phyloP scores from a whole-genome alignment of 2,113 vertebrate genomes.

The Mobula birostris region DNA sequence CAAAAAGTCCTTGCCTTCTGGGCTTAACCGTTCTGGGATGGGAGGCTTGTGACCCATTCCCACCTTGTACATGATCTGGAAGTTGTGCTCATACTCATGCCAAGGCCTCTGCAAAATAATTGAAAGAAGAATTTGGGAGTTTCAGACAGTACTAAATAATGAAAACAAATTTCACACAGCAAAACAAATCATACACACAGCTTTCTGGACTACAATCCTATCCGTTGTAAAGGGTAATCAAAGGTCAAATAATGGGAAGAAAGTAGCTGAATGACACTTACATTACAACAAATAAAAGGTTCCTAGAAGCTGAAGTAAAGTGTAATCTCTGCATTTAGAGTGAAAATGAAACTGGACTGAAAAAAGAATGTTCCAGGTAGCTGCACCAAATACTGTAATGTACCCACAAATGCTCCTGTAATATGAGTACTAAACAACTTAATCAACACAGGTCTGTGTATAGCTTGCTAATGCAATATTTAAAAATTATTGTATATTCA shows the following conservation, averaged over 20 bases:
- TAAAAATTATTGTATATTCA: neutral
- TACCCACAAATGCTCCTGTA: neutral
- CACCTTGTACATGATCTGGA: conserved; percentile 99
- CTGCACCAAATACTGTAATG: neutral
- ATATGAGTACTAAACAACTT: neutral
- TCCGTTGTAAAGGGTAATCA: neutral
- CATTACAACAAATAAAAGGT: neutral
- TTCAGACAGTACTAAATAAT: neutral
- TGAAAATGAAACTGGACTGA: neutral
- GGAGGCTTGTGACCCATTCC: conserved; percentile 98
- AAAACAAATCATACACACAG: neutral
- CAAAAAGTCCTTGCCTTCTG: conserved; percentile 93
- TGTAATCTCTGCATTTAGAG: neutral
- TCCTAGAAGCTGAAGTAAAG: neutral
- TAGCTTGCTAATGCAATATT: neutral
- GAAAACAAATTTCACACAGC: too few species aligned
- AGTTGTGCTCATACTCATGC: conserved; percentile 99
- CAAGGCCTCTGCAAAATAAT: conserved; percentile 75
- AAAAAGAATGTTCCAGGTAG: neutral
- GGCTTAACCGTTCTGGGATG: conserved; percentile 88
- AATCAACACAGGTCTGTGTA: neutral
- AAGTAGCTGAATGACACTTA: neutral
- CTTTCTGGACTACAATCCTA: neutral
- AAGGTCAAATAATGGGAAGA: neutral
- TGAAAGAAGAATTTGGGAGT: neutral